phyloP scores from a whole-genome alignment of 1,140 invertebrate genomes.

The Drosophila prosaltans region DNA sequence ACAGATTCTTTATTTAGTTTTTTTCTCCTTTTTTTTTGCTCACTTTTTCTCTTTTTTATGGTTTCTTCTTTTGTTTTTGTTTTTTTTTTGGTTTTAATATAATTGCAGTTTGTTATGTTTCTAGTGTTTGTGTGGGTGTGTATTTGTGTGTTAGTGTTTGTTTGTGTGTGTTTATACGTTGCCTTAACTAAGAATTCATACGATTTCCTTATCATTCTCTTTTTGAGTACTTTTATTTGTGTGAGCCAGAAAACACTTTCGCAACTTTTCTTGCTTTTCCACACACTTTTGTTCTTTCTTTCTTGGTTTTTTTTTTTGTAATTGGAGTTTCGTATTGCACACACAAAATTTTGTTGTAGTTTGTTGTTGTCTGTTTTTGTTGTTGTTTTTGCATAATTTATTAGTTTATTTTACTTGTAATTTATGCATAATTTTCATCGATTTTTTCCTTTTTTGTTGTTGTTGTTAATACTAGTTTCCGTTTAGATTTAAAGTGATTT shows the following conservation, averaged over 20 bases:
- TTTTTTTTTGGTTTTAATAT: constrained; percentile 72
- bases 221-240: neutral
- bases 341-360: constrained; percentile 26
- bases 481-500: constrained; percentile 67
- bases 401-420: constrained; percentile 64
- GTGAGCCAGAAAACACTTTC: constrained; percentile 49
- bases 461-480: constrained; percentile 45
- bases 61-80: constrained; percentile 71
- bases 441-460: constrained; percentile 52
- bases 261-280: constrained; percentile 13
- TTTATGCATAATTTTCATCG: constrained; percentile 73
- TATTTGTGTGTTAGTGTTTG: constrained; percentile 34
- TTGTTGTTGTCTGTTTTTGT: constrained; percentile 37
- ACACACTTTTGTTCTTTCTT: neutral
- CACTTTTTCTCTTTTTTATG: constrained; percentile 35
- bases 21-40: constrained; percentile 54
- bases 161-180: constrained; percentile 40
- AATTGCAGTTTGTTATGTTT: constrained; percentile 70
- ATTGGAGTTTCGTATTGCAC: constrained; percentile 8
- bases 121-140: constrained; percentile 32
- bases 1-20: constrained; percentile 82
- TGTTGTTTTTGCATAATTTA: constrained; percentile 47
- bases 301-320: constrained; percentile 10
- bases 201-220: constrained; percentile 30
- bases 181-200: constrained; percentile 68